Base-by-base conservation (phyloP, 2,113 vertebrate species). In the Aythya baeri region DNA sequence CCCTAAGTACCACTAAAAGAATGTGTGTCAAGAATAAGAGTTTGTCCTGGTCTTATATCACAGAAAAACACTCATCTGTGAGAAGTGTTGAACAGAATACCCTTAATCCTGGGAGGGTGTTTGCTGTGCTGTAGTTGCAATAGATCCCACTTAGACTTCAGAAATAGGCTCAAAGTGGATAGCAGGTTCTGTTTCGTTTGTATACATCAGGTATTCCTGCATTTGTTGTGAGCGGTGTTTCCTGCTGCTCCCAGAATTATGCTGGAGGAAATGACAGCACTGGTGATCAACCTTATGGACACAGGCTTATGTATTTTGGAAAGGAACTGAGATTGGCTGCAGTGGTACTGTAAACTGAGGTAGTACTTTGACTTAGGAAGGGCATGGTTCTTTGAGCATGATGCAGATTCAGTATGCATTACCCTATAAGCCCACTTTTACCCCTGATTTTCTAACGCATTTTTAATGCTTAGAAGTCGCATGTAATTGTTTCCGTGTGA, bases 231-330 rank as follows among this genome's bases (percentile, higher is more conserved):
- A 89, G 31, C 38, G 2, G 0, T 9, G 6, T 74, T 96, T 96
- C 86, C 70, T 82, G 66, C 62, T 73, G 74, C 63, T 82, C 66
- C 93, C 61, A 4, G 4, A 41, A 65, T 70, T 75, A 17, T 50
- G 7, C 50, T 71, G 83, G 70, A 94, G 91, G 91, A 96, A 94
- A 38, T 93, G 49, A 93, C 57, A 66, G 65, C 57, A 46, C 62
- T 84, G 85, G 17, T 0, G 0, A 62, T 73, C 76, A 59, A 71
- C 73, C 14, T 62, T 44, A 65, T 70, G 74, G 70, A 84, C 38
- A 32, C 17, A 84, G 16, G 11, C 43, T 62, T 54, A 32, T 79
- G 36, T 79, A 3, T 84, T 94, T 81, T 88, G 74, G 61, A 88
- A 68, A 41, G 90, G 67, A 93, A 22, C 65, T 67, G 61, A 77